phyloP scores from a whole-genome alignment of 2,797 vertebrate genomes.

The Syngnathus acus region DNA sequence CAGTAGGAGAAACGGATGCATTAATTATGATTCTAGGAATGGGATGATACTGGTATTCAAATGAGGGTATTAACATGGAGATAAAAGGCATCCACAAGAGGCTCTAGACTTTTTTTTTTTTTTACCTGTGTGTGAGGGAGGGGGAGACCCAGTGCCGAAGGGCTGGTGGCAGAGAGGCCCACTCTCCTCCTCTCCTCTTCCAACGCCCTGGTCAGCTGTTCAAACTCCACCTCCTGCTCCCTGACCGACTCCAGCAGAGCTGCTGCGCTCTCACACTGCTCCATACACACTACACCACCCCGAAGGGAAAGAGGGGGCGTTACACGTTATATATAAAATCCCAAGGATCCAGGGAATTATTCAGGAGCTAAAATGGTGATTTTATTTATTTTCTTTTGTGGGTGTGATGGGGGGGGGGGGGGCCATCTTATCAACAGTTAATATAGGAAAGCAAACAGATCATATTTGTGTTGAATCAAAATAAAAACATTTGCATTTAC shows the following conservation, averaged over 20 bases:
- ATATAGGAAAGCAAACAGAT: no score
- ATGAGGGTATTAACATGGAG: conserved; percentile 11
- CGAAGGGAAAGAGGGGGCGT: conserved; percentile 53
- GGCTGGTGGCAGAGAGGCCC: conserved; percentile 84
- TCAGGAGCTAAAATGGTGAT: neutral
- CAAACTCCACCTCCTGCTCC: conserved; percentile 99
- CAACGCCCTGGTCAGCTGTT: conserved; percentile 97
- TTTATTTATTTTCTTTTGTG: no score
- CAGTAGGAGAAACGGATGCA: conserved; percentile 14
- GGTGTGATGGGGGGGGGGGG: no score
- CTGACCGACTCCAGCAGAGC: conserved; percentile 99
- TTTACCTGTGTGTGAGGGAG: conserved; percentile 90
- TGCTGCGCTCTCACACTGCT: conserved; percentile 90
- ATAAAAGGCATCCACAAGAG: neutral
- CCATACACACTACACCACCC: conserved; percentile 71
- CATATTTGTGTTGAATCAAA: no score
- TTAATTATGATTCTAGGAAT: conserved; percentile 9
- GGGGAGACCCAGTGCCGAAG: conserved; percentile 76
- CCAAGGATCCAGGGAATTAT: neutral
- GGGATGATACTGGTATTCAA: conserved; percentile 15
- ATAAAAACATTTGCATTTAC: neutral
- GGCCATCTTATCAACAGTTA: no score
- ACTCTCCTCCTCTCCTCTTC: conserved; percentile 98
- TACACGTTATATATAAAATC: conserved; percentile 24
- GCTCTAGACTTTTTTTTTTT: conserved; percentile 5